Evolutionary conservation across 2,888 invertebrate genomes (phyloP).

Genomic region (Oasisia sp.): DNA sequence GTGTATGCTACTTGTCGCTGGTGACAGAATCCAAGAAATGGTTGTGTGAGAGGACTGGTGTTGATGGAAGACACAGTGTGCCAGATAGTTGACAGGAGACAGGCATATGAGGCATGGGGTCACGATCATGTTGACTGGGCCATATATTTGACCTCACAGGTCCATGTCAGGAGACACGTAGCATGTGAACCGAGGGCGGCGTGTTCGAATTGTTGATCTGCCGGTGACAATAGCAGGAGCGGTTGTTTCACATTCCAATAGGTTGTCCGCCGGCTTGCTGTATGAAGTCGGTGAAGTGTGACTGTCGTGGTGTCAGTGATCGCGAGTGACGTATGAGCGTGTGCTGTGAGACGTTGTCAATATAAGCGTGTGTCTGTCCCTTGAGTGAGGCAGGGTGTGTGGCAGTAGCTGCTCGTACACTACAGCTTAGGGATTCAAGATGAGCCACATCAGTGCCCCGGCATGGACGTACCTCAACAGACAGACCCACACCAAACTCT

Average conservation of each 20-base stretch:
- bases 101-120: too few relatives aligned
- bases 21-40: too few relatives aligned
- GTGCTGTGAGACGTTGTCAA: neutral
- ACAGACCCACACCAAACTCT: neutral
- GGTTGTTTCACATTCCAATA: neutral
- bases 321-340: neutral
- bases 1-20: too few relatives aligned
- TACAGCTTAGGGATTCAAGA: neutral
- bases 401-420: neutral
- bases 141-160: too few relatives aligned
- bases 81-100: too few relatives aligned
- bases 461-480: neutral
- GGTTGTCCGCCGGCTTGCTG: neutral
- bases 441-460: neutral
- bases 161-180: neutral
- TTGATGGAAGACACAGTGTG: too few relatives aligned
- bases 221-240: neutral
- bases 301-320: neutral
- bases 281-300: neutral
- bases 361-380: neutral
- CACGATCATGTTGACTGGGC: too few relatives aligned
- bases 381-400: neutral
- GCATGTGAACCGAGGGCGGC: neutral
- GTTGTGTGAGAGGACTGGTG: too few relatives aligned
- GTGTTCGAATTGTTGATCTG: neutral